Conservation (phyloP, 1,140 invertebrate genomes). For the Calosoma granatense region DNA sequence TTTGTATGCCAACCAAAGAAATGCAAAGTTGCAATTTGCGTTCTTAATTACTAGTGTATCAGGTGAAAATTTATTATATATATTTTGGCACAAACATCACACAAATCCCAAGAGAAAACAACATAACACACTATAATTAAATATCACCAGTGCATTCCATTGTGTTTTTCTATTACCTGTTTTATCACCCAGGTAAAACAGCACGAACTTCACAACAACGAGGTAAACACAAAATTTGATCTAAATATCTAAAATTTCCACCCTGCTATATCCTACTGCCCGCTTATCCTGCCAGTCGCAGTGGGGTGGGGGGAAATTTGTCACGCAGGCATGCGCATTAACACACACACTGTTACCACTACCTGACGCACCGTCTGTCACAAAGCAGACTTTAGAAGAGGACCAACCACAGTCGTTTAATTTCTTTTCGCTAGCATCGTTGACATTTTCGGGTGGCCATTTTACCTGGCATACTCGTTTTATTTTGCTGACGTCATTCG, state of each 20-base stretch:
- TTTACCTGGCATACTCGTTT: not conserved
- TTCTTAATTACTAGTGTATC: too few species aligned
- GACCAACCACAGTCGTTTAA: not conserved
- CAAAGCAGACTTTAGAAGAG: not conserved
- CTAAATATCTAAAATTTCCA: slow-evolving; percentile 1
- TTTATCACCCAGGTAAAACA: not conserved
- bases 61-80: too few species aligned
- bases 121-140: not conserved
- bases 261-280: too few species aligned
- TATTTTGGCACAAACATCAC: not conserved
- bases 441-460: slow-evolving; percentile 5
- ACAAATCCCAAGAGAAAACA: too few species aligned
- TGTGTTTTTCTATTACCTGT: slow-evolving; percentile 1
- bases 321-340: not conserved
- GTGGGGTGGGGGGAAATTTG: not conserved
- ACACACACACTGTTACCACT: not conserved
- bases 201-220: not conserved
- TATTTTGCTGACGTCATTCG: not conserved
- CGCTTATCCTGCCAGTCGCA: too few species aligned
- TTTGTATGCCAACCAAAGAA: too few species aligned
- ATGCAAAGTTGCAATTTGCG: too few species aligned
- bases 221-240: not conserved
- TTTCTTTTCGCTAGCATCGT: not conserved
- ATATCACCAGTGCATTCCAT: too few species aligned
- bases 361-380: not conserved